Evolutionary conservation across 2,888 invertebrate species (phyloP).

Genomic region (Sepiola atlantica): DNA sequence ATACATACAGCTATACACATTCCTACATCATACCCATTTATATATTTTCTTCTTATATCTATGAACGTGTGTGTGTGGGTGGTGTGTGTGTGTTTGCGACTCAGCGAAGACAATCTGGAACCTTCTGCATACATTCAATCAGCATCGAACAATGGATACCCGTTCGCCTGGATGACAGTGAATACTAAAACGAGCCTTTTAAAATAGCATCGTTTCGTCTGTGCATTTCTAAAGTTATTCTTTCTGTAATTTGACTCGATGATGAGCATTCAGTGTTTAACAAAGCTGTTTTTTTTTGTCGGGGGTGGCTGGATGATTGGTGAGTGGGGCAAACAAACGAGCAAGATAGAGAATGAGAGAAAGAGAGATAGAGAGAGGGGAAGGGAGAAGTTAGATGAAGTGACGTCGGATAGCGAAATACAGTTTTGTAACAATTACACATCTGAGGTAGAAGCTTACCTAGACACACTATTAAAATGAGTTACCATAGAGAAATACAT

Average conservation of each 20-base stretch:
- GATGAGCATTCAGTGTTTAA: background rate
- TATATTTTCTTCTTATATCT: no score
- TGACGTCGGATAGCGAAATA: no score
- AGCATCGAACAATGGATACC: background rate
- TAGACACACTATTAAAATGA: no score
- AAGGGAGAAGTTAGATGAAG: no score
- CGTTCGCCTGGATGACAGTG: slow-evolving; percentile 3
- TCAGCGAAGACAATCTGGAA: background rate
- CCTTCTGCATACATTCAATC: background rate
- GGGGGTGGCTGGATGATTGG: background rate
- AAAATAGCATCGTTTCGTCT: background rate
- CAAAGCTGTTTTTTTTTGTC: background rate
- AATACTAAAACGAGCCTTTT: background rate
- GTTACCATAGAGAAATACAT: no score
- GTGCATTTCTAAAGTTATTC: background rate
- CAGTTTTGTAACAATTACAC: no score
- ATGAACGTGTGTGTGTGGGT: no score
- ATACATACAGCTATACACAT: no score
- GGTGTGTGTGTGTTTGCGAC: background rate
- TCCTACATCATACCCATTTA: no score
- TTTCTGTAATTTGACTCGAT: background rate
- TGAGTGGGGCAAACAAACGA: background rate
- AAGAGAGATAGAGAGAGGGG: background rate
- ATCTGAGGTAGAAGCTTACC: no score
- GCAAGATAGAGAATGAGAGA: background rate